These are phyloP conservation scores for Cromileptes altivelis DNA, from an alignment of 2,113 vertebrate genomes.

Conservation along the genomic window DNA sequence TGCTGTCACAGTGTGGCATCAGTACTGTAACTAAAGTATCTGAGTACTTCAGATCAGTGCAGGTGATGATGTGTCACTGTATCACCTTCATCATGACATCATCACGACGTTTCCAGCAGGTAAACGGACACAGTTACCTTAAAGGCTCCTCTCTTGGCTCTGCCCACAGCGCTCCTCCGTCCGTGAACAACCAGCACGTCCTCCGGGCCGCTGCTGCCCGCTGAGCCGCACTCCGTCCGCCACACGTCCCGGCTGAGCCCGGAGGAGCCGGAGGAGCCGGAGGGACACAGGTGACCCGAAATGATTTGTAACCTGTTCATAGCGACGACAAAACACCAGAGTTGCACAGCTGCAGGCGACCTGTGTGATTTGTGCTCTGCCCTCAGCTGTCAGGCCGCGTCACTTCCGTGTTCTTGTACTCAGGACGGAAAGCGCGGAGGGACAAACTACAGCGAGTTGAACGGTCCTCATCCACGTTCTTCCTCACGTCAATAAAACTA, in stretches of 20 bases:
- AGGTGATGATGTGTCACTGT: not conserved
- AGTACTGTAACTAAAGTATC: too few relatives aligned
- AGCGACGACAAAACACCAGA: rapidly evolving
- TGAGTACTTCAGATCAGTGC: too few relatives aligned
- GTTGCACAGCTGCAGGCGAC: not conserved
- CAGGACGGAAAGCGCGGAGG: not conserved
- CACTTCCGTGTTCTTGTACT: not conserved
- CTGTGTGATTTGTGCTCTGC: not conserved
- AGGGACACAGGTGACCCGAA: conserved; percentile 57
- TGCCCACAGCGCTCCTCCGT: conserved; percentile 61
- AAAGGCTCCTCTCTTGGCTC: conserved; percentile 63
- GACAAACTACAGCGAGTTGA: not conserved
- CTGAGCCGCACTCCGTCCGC: not conserved
- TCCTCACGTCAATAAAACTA: too few relatives aligned
- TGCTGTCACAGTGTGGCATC: too few relatives aligned
- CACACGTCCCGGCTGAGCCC: not conserved
- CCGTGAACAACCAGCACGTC: conserved; percentile 78
- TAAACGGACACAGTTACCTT: conserved; percentile 45
- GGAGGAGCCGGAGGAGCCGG: not conserved
- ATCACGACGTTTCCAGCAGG: too few relatives aligned
- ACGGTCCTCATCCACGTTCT: too few relatives aligned
- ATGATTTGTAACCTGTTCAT: conserved; percentile 66
- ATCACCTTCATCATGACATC: not conserved
- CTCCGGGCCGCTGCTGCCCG: not conserved
- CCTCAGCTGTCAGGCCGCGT: not conserved